Conservation (phyloP, 2,888 invertebrate genomes). For the Campopleginae sp. region DNA sequence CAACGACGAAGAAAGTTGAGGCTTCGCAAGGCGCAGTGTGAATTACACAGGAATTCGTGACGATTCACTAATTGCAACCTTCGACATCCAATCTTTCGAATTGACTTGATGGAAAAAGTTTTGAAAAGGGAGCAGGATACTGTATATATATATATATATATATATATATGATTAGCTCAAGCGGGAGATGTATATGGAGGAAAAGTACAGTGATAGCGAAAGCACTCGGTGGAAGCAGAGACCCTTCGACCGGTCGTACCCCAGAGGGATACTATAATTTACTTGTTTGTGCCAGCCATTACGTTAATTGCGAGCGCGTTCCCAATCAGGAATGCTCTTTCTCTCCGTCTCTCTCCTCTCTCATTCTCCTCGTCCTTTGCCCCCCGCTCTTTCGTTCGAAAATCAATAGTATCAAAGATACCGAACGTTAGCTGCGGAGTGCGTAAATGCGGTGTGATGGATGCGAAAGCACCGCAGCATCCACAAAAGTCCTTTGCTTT, state of each 20-base stretch:
- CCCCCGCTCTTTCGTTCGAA: conserved; percentile 53
- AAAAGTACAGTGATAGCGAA: conserved; percentile 38
- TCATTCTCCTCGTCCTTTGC: not conserved
- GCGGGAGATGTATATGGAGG: conserved; percentile 33
- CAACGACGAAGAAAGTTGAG: not conserved
- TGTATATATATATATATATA: conserved; percentile 6
- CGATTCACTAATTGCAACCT: conserved; percentile 74
- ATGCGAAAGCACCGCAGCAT: too few relatives aligned
- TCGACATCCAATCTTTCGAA: conserved; percentile 72
- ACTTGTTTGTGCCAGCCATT: conserved; percentile 78
- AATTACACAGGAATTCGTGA: conserved; percentile 70
- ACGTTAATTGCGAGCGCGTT: conserved; percentile 77
- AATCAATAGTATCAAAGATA: conserved; percentile 65
- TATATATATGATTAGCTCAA: conserved; percentile 22
- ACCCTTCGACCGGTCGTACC: conserved; percentile 66
- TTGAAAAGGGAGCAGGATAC: not conserved
- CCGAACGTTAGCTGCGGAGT: conserved; percentile 47
- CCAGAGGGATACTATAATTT: conserved; percentile 75
- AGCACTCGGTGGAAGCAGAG: conserved; percentile 58
- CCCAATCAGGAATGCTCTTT: conserved; percentile 71
- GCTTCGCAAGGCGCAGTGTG: conserved; percentile 43
- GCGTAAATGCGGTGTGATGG: conserved; percentile 43
- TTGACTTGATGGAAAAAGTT: conserved; percentile 72
- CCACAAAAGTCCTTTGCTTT: not conserved
- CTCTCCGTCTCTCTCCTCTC: conserved; percentile 29